Percentiles rank a stretch among this genome's conserved stretches.
Conservation (phyloP, 2,888 invertebrate species). For the Empis livida region DNA sequence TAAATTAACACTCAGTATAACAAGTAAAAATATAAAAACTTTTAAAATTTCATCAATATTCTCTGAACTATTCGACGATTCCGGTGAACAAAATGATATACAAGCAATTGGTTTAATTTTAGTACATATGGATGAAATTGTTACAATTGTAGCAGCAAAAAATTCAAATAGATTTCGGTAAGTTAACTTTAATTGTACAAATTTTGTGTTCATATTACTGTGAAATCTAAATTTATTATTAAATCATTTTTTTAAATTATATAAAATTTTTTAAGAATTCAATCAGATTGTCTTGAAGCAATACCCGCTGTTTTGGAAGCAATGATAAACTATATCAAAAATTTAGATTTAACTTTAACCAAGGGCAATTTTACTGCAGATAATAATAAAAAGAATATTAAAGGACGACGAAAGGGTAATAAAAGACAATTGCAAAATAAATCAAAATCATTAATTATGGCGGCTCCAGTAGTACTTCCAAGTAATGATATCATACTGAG, state of each 20-base stretch:
- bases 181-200: background rate
- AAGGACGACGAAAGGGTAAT: conserved; percentile 11
- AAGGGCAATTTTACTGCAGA: conserved; percentile 12
- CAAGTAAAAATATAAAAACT: conserved; percentile 17
- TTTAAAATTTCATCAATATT: conserved; percentile 26
- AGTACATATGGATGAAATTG: conserved; percentile 20
- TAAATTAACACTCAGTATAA: conserved; percentile 30
- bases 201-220: too few relatives aligned
- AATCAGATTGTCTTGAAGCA: conserved; percentile 31
- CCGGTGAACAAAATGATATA: conserved; percentile 18
- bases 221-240: too few relatives aligned
- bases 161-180: conserved; percentile 32
- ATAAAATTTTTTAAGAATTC: too few relatives aligned
- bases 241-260: too few relatives aligned
- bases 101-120: conserved; percentile 28
- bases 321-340: conserved; percentile 14
- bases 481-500: conserved; percentile 24
- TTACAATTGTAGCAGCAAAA: conserved; percentile 34
- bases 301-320: conserved; percentile 29
- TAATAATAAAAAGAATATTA: conserved; percentile 15
- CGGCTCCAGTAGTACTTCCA: conserved; percentile 22
- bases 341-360: conserved; percentile 14
- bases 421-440: too few relatives aligned
- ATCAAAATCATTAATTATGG: conserved; percentile 14
- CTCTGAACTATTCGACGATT: conserved; percentile 22